Percentiles rank a stretch among this genome's conserved stretches.
phyloP scores from a whole-genome alignment of 2,113 vertebrate species.

The Cochlearius cochlearius region DNA sequence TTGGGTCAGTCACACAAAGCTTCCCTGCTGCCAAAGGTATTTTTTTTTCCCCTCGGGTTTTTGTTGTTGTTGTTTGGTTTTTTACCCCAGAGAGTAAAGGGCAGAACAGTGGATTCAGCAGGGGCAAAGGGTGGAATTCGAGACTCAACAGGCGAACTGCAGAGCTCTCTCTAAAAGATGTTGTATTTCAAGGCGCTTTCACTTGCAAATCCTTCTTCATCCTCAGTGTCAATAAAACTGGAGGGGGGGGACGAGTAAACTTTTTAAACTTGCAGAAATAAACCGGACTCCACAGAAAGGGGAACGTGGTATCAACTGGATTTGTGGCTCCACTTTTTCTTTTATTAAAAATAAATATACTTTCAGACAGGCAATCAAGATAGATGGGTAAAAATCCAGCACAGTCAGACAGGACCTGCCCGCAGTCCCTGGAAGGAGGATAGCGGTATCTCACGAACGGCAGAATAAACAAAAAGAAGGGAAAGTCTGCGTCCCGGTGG shows the following conservation, averaged over 20 bases:
- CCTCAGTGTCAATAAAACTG: constrained; percentile 38
- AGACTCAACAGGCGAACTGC: constrained; percentile 7
- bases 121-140: constrained; percentile 53
- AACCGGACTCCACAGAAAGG: background rate
- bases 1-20: constrained; percentile 50
- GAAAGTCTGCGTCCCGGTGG: background rate
- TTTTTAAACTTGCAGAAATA: constrained; percentile 16
- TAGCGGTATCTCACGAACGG: background rate
- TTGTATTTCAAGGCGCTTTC: constrained; percentile 53
- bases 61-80: constrained; percentile 38
- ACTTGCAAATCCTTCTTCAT: constrained; percentile 65
- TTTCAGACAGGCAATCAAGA: background rate
- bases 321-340: background rate
- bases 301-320: background rate
- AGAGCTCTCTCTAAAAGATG: constrained; percentile 28
- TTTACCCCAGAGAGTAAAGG: constrained; percentile 55
- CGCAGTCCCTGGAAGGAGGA: background rate
- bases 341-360: constrained; percentile 31
- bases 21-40: constrained; percentile 55
- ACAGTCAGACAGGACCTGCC: background rate
- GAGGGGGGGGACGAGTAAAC: background rate
- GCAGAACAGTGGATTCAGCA: constrained; percentile 43
- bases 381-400: background rate
- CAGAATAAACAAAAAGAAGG: background rate
- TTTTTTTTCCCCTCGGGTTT: background rate